Evolutionary conservation across 2,797 vertebrate genomes (phyloP), one percentile per base, ranked within the genome.

Genomic region (Sebastes taczanowskii): DNA sequence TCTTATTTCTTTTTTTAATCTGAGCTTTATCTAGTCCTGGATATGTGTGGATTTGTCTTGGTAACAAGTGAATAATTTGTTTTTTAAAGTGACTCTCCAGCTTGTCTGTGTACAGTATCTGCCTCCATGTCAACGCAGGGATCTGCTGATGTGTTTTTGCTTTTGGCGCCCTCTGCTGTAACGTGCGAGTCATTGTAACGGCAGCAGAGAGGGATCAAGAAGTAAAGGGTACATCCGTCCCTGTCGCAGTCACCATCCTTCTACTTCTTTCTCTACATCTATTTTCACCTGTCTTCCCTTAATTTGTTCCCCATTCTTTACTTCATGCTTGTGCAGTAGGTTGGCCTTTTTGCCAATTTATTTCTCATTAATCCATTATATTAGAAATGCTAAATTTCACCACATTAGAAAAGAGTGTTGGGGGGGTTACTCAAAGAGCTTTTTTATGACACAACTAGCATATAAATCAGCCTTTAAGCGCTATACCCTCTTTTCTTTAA

Each of bases 331-430:
- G 77, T 75, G 80, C 81, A 42, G 23, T 83, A 71, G 66, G 83
- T 84, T 84, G 91, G 86, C 71, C 23, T 72, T 67, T 42, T 64
- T 77, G 62, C 71, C 88, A 58, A 81, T 67, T 61, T 71, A 76
- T 81, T 71, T 88, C 79, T 85, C 86, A 92, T 93, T 78, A 81
- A 90, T 88, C 71, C 72, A 88, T 86, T 34, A 29, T 55, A 49
- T 61, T 84, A 76, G 74, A 82, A 62, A 75, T 85, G 92, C 82
- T 90, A 88, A 93, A 93, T 84, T 94, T 95, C 93, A 93, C 91
- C 81, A 80, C 69, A 53, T 52, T 42, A 74, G 85, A 83, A 89
- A 91, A 89, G 74, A 90, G 86, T 10, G 34, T 30, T 60, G 55
- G 82, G 80, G 32, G 34, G 38, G 2, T 29, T 53, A 7, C 42